Evolutionary conservation across 1,140 invertebrate genomes (phyloP).

Genomic region (Heterodera carotae): DNA sequence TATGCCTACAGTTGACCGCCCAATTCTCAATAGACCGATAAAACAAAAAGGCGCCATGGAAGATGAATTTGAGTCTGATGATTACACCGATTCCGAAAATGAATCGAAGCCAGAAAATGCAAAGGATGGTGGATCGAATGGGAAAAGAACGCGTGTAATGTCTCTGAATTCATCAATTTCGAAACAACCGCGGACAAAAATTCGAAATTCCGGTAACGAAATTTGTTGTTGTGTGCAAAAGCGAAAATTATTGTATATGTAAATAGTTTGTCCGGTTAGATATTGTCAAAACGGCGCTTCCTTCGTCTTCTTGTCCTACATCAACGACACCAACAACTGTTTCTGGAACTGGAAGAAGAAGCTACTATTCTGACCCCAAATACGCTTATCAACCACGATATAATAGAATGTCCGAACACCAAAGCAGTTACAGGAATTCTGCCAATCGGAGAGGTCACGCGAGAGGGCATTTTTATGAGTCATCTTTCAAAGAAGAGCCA

Average conservation of each 20-base stretch:
- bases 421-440: neutral
- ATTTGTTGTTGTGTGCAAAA: neutral
- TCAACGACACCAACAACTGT: neutral
- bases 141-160: neutral
- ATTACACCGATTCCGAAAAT: neutral
- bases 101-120: neutral
- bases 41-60: neutral
- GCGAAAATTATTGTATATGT: too few species aligned
- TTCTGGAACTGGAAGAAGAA: neutral
- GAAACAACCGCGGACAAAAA: neutral
- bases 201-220: neutral
- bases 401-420: neutral
- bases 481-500: neutral
- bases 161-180: neutral
- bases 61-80: neutral
- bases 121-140: neutral
- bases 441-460: neutral
- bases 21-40: neutral
- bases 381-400: neutral
- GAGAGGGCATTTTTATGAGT: neutral
- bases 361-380: neutral
- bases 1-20: neutral
- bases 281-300: neutral
- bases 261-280: too few species aligned
- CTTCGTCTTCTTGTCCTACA: neutral